Base-by-base conservation (phyloP, 35 echinoderm and acorn worm species). In the Lytechinus pictus region DNA sequence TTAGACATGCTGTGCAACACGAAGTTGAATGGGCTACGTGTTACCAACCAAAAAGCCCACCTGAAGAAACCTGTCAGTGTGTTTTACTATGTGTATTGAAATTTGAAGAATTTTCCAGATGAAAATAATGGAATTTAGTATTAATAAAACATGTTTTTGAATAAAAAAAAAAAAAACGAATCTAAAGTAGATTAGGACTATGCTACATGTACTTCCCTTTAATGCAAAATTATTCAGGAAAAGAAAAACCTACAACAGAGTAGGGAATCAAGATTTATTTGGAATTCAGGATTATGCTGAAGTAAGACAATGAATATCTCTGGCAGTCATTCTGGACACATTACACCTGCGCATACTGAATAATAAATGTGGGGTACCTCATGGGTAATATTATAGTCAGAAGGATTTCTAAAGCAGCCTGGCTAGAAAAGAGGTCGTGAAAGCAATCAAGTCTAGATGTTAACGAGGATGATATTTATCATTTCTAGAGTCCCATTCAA, bases 361-460 rank as follows among this genome's bases (percentile, higher is more conserved):
- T 79, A 79, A 79, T 79, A 79, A 79, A 79, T 79, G 66, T 24
- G 66, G 66, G 66, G 66, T 79, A 79, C 66, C 66, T 79, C 66
- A 58, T 79, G 66, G 66, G 66, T 79, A 79, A 79, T 24, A 14
- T 79, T 7, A 79, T 24, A 79, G 8, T n/a, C 19, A 24, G 66
- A 16, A 79, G 66, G 66, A 79, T 79, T 79, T 79, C 66, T 79
- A 79, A 24, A 79, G 66, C 66, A 79, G 66, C 66, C n/a, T 16
- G 12, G 66, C 19, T 24, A 24, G 21, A 24, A 79, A 79, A 79
- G 66, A n/a, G 66, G 66, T 79, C 66, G 66, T 79, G 66, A 1
- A n/a, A 79, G 66, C 66, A 79, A 79, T 79, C 66, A 79, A 58
- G 66, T 24, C 66, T 79, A 24, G 66, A 79, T 19, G 66, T n/a